Percentiles rank a stretch among this genome's conserved stretches.
Conservation (phyloP, 2,113 vertebrate species). For the Macrotus californicus region DNA sequence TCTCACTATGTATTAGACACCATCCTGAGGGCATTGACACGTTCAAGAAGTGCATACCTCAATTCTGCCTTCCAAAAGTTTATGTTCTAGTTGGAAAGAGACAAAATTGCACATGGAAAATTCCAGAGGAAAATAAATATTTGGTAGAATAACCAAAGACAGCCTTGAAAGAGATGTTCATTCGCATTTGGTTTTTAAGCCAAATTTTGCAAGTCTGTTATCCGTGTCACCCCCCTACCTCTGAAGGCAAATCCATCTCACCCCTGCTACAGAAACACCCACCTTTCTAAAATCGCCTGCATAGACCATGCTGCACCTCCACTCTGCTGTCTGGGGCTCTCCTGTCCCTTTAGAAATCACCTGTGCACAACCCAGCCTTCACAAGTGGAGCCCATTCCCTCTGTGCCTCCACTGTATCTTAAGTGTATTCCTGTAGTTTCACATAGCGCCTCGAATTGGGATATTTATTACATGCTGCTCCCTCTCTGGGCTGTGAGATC, state of each 20-base stretch:
- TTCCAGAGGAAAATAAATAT: not conserved
- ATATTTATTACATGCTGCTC: not conserved
- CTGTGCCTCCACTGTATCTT: not conserved
- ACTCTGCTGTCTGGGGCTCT: not conserved
- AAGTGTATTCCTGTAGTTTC: not conserved
- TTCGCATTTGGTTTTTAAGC: not conserved
- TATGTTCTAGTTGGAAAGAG: not conserved
- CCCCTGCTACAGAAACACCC: not conserved
- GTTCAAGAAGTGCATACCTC: not conserved
- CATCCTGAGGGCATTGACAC: not conserved
- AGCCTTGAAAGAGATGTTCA: not conserved
- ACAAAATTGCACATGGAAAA: not conserved
- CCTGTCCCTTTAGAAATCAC: not conserved
- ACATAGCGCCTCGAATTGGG: not conserved
- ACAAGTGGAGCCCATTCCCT: not conserved
- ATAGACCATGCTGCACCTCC: not conserved
- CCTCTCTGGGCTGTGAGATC: not conserved
- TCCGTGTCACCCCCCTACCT: not conserved
- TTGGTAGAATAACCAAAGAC: not conserved
- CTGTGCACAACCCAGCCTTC: fast-evolving
- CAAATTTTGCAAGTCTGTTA: not conserved
- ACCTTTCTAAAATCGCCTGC: not conserved
- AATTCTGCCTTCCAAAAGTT: not conserved
- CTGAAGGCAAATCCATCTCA: not conserved
- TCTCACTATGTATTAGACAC: not conserved